phyloP scores from a whole-genome alignment of 2,797 vertebrate genomes.

The Sylvilagus floridanus region DNA sequence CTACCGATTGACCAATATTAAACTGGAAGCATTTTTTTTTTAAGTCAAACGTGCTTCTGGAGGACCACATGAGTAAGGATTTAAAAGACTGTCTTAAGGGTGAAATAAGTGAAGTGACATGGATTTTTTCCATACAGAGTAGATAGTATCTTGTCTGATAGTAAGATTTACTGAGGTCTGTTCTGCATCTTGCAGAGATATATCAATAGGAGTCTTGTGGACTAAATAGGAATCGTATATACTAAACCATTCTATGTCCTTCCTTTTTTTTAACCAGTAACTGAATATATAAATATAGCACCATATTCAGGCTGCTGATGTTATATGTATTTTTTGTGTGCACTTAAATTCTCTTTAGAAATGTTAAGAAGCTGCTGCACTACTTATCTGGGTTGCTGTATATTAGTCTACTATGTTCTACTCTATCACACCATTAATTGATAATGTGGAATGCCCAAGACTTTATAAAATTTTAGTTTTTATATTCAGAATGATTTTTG shows the following conservation, averaged over 20 bases:
- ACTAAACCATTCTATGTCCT: not conserved
- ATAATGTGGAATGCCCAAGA: not conserved
- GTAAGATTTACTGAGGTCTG: not conserved
- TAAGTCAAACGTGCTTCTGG: conserved; percentile 22
- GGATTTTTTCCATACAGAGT: not conserved
- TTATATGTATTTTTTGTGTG: not conserved
- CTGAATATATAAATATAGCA: not conserved
- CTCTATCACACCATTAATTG: not conserved
- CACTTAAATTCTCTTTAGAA: not conserved
- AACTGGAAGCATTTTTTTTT: not conserved
- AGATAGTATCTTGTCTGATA: not conserved
- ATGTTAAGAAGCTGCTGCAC: not conserved
- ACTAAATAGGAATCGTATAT: not conserved
- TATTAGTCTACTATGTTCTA: not conserved
- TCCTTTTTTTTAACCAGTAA: not conserved
- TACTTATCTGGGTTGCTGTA: not conserved
- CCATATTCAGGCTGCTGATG: not conserved
- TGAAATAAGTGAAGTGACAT: not conserved
- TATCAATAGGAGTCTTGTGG: not conserved
- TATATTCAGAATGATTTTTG: not conserved
- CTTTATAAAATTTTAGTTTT: conserved; percentile 51
- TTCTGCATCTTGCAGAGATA: not conserved
- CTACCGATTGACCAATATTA: not conserved
- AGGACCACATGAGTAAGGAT: not conserved
- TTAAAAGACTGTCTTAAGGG: conserved; percentile 38